These are phyloP conservation scores for Idaea dimidiata DNA, from an alignment of 2,888 invertebrate genomes.

Conservation along the genomic window DNA sequence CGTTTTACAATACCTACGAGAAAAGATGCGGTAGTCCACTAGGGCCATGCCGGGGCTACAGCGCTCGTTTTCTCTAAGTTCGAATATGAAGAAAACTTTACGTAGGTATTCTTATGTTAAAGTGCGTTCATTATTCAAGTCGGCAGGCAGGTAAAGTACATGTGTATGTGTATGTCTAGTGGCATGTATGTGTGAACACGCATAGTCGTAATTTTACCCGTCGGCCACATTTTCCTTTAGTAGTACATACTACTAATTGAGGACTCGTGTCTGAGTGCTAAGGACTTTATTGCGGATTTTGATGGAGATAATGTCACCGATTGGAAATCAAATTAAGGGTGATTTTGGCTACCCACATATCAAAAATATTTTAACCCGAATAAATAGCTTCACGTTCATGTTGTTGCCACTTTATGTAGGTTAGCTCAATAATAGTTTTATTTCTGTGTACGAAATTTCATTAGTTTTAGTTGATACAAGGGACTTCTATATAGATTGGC, in stretches of 20 bases:
- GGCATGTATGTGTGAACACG: constrained; percentile 33
- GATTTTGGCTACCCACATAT: not conserved
- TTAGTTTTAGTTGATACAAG: too few relatives aligned
- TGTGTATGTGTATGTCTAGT: constrained; percentile 3
- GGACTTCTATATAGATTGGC: too few relatives aligned
- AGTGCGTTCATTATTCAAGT: not conserved
- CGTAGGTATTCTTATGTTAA: not conserved
- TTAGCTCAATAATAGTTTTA: too few relatives aligned
- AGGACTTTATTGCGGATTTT: constrained; percentile 46
- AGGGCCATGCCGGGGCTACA: too few relatives aligned
- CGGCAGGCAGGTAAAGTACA: not conserved
- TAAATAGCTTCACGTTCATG: too few relatives aligned
- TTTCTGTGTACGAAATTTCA: too few relatives aligned
- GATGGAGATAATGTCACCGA: constrained; percentile 42
- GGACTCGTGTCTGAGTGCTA: constrained; percentile 66
- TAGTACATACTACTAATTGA: constrained; percentile 67
- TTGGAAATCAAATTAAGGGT: not conserved
- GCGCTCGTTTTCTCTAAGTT: not conserved
- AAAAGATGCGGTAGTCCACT: too few relatives aligned
- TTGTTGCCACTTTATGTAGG: too few relatives aligned
- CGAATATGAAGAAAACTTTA: not conserved
- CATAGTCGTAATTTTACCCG: constrained; percentile 64
- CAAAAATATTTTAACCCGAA: too few relatives aligned
- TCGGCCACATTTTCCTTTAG: constrained; percentile 66
- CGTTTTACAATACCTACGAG: too few relatives aligned